phyloP scores from a whole-genome alignment of 2,113 vertebrate genomes.

The Cottus gobio region DNA sequence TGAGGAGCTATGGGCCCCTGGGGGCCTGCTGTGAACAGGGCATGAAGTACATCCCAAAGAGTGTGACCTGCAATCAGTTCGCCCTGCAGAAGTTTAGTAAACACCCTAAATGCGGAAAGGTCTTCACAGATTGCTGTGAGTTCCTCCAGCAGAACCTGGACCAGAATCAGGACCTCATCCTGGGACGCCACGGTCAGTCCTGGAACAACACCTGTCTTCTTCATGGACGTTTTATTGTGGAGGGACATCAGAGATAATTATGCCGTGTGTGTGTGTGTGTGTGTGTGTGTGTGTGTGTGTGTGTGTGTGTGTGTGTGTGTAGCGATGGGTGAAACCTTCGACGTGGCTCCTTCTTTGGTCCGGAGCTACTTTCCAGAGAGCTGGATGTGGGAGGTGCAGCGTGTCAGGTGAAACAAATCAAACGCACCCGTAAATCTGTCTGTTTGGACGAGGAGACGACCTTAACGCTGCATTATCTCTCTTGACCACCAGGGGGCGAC shows the following conservation, averaged over 20 bases:
- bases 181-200: constrained; percentile 86
- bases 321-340: constrained; percentile 82
- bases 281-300: constrained; percentile 28
- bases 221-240: neutral
- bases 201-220: neutral
- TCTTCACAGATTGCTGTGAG: constrained; percentile 84
- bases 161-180: neutral
- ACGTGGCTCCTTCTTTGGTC: constrained; percentile 79
- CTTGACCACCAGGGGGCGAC: no score
- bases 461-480: no score
- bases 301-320: constrained; percentile 31
- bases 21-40: constrained; percentile 81
- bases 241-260: neutral
- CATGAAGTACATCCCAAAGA: constrained; percentile 58
- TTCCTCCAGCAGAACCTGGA: constrained; percentile 47
- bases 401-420: constrained; percentile 58
- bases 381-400: constrained; percentile 95
- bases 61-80: constrained; percentile 75
- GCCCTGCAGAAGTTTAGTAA: neutral
- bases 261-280: neutral
- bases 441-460: neutral
- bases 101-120: neutral
- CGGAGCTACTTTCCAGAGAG: constrained; percentile 96
- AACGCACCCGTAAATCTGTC: neutral
- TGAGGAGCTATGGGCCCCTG: rapidly evolving